A percentile compares a stretch with the other conserved stretches of the same genome.
These are phyloP conservation scores for Sphyrna mokarran DNA, from an alignment of 2,113 vertebrate genomes.

Conservation along the genomic window DNA sequence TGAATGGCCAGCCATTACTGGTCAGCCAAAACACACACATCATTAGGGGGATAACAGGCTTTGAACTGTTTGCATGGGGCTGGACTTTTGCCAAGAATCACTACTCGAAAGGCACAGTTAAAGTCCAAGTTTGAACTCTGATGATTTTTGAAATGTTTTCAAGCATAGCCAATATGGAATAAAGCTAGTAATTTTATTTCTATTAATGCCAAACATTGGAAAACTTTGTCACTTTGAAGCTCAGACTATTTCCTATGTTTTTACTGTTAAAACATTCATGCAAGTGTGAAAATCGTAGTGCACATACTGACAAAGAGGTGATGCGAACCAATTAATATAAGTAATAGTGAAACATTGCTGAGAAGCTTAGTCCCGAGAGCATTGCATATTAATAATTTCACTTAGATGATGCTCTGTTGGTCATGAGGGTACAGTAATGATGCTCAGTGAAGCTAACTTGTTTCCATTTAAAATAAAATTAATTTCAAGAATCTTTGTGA, in stretches of 20 bases:
- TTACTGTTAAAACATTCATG: neutral
- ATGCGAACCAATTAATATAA: neutral
- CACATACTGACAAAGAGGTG: neutral
- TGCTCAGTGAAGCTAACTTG: neutral
- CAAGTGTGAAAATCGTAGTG: neutral
- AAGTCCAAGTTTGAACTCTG: neutral
- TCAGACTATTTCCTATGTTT: neutral
- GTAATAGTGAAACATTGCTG: neutral
- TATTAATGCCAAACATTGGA: neutral
- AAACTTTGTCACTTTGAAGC: neutral
- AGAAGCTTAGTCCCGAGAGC: neutral
- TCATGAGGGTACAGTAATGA: neutral
- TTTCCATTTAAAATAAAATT: too few species aligned
- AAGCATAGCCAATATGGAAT: neutral
- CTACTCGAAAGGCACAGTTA: neutral
- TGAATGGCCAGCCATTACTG: neutral
- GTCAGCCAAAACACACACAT: neutral
- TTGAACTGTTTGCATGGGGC: neutral
- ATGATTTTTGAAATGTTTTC: neutral
- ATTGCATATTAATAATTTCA: neutral
- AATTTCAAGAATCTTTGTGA: too few species aligned
- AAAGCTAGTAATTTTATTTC: neutral
- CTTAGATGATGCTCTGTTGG: neutral
- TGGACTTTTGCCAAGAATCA: neutral
- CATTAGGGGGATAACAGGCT: neutral